These are phyloP conservation scores for Petaurus breviceps DNA, from an alignment of 2,113 vertebrate species.

Conservation along the genomic window DNA sequence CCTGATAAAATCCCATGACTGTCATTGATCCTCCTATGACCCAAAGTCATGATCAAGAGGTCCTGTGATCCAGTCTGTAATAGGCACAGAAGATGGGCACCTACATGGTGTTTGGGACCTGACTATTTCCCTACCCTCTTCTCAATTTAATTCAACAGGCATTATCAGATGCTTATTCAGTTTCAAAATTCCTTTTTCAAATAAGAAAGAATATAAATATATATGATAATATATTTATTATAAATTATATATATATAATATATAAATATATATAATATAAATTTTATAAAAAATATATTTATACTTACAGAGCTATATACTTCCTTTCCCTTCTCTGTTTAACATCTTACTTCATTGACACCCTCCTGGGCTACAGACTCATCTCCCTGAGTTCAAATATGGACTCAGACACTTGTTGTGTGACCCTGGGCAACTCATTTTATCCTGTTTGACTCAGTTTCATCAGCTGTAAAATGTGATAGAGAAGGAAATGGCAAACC, in stretches of 20 bases:
- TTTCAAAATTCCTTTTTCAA: neutral
- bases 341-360: neutral
- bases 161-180: neutral
- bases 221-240: too few species aligned
- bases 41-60: neutral
- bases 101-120: neutral
- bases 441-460: neutral
- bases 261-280: too few species aligned
- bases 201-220: too few species aligned
- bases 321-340: neutral
- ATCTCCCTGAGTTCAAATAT: neutral
- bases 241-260: too few species aligned
- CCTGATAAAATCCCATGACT: neutral
- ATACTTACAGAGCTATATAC: neutral
- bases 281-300: too few species aligned
- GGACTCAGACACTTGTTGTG: neutral
- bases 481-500: neutral
- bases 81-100: neutral
- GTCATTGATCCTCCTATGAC: neutral
- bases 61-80: neutral
- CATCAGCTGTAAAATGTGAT: neutral
- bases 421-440: neutral
- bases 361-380: neutral
- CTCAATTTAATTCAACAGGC: neutral
- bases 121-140: neutral